These are phyloP conservation scores for Campoplex nolae DNA, from an alignment of 2,888 invertebrate genomes.

Conservation along the genomic window DNA sequence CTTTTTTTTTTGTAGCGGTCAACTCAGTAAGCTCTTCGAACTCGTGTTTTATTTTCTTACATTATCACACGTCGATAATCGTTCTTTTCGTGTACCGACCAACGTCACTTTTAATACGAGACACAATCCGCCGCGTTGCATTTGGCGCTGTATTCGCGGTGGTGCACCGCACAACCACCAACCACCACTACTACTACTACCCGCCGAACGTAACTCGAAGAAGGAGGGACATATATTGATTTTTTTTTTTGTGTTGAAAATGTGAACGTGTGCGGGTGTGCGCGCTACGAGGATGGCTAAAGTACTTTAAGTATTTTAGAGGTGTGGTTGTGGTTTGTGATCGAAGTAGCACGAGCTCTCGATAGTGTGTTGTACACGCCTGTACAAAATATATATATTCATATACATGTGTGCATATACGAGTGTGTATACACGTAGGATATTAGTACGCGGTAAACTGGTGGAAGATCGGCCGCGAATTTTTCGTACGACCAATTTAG, in stretches of 20 bases:
- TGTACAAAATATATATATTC: background rate
- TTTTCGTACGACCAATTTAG: slow-evolving; percentile 56
- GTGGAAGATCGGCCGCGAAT: slow-evolving; percentile 57
- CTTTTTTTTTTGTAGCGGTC: background rate
- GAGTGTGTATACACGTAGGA: background rate
- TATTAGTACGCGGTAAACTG: slow-evolving; percentile 39
- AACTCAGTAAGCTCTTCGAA: background rate
- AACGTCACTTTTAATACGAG: background rate
- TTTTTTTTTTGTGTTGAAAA: slow-evolving; percentile 53
- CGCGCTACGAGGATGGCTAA: slow-evolving; percentile 31
- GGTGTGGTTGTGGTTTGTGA: slow-evolving; percentile 59
- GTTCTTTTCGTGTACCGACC: background rate
- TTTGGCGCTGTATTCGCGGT: background rate
- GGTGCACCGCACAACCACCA: background rate
- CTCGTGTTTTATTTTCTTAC: background rate
- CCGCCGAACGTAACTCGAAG: background rate
- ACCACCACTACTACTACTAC: background rate
- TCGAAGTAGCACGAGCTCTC: slow-evolving; percentile 50
- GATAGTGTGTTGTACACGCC: slow-evolving; percentile 18
- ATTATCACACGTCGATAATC: background rate
- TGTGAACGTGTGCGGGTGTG: slow-evolving; percentile 45
- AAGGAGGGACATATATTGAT: slow-evolving; percentile 64
- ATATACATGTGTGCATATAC: slow-evolving; percentile 5
- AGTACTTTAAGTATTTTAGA: slow-evolving; percentile 42
- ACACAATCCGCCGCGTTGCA: background rate